Base-by-base conservation (phyloP, 1,140 invertebrate genomes). In the Listronotus oregonensis region DNA sequence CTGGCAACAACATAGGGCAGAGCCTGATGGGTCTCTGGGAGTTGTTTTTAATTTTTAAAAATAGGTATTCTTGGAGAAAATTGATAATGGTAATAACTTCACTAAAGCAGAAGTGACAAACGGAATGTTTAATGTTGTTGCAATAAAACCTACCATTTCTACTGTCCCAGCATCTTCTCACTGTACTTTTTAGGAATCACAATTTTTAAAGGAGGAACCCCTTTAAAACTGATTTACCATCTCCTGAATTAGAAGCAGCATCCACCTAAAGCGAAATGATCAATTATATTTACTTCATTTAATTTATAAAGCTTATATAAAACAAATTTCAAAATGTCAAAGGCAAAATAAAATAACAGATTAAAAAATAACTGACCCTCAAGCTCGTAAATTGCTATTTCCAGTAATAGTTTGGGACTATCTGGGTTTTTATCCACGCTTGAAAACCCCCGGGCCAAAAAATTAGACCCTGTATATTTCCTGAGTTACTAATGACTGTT, bases 191-290 rank as follows among this genome's bases (percentile, higher is more conserved):
- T 89, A 0, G 92, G 92, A 65, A 96, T 93, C 0, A 96, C 94
- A 71, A 97, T 97, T 81, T 96, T 96, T 17, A 96, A 78, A 3
- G 94, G 94, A 42, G 94, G 94, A 6, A 96, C 94, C 80, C 94
- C 80, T 95, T 95, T 0, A 91, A 88, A 0, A 89, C 90, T 15
- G 82, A 77, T 70, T 78, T 81, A 71, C 74, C 77, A 68, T 90
- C 90, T 3, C 83, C 83, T 9, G 57, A 52, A 49, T 50, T 61
- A 34, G 47, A 44, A 12, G 54, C 43, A 14, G 34, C 64, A 17
- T 65, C 64, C 31, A 27, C 52, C 54, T 64, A 12, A 0, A 50
- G 21, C 18, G 7, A 15, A 17, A 47, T n/a, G n/a, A n/a, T n/a
- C n/a, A n/a, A n/a, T n/a, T n/a, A n/a, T n/a, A n/a, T n/a, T n/a